Conservation (phyloP, 2,113 vertebrate species). For the Oxygymnocypris stewartii region DNA sequence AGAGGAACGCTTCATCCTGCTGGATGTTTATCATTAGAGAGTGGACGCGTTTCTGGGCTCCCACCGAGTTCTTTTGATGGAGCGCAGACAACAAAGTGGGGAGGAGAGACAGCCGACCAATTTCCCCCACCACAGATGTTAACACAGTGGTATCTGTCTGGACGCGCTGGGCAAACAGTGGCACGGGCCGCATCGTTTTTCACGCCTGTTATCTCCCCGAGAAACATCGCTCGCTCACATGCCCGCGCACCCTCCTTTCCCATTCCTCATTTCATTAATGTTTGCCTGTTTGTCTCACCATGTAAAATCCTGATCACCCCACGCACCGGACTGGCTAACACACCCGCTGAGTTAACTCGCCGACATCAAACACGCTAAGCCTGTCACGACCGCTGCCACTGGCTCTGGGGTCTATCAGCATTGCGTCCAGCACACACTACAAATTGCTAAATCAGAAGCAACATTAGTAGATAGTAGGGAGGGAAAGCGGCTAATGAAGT, state of each 20-base stretch:
- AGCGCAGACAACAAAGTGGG: slow-evolving; percentile 55
- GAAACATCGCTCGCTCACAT: background rate
- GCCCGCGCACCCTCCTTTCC: slow-evolving; percentile 10
- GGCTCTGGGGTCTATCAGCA: slow-evolving; percentile 62
- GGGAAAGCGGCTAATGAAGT: slow-evolving; percentile 65
- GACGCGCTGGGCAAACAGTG: slow-evolving; percentile 56
- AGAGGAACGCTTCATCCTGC: slow-evolving; percentile 32
- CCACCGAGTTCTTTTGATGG: slow-evolving; percentile 56
- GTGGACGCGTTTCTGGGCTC: slow-evolving; percentile 57
- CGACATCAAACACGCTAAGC: slow-evolving; percentile 62
- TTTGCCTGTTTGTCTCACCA: slow-evolving; percentile 38
- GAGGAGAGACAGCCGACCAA: slow-evolving; percentile 54
- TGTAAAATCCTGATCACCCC: slow-evolving; percentile 54
- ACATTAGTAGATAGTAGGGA: slow-evolving; percentile 44
- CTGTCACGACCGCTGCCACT: slow-evolving; percentile 47
- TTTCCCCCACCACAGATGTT: slow-evolving; percentile 60
- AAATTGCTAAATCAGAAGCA: slow-evolving; percentile 56
- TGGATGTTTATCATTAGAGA: slow-evolving; percentile 62
- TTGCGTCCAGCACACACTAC: slow-evolving; percentile 56
- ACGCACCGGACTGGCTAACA: slow-evolving; percentile 54
- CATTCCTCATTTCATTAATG: slow-evolving; percentile 56
- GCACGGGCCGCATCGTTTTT: slow-evolving; percentile 49
- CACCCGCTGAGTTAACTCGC: slow-evolving; percentile 51
- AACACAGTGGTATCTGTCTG: slow-evolving; percentile 61
- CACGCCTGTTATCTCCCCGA: slow-evolving; percentile 57